Conservation (phyloP, 2,113 vertebrate species). For the Eublepharis macularius region DNA sequence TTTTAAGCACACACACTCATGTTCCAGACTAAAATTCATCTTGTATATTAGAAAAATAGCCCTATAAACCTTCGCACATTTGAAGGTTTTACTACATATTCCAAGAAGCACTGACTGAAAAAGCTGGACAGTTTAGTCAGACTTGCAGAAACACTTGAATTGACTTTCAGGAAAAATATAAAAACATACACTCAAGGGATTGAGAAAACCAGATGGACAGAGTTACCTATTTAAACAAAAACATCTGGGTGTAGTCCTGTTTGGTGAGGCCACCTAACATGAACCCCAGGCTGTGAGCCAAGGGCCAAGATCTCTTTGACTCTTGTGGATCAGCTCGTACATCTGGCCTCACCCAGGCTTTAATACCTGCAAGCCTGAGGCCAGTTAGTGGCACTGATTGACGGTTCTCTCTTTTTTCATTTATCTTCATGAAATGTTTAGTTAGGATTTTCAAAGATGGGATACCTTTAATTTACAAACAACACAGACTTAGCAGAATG, state of each 20-base stretch:
- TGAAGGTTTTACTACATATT: slow-evolving; percentile 54
- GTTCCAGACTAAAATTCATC: slow-evolving; percentile 64
- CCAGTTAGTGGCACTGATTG: neutral
- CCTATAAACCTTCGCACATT: slow-evolving; percentile 45
- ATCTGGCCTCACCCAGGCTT: neutral
- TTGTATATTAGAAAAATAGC: slow-evolving; percentile 60
- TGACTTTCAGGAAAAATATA: neutral
- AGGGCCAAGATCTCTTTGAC: too few relatives aligned
- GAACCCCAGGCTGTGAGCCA: neutral
- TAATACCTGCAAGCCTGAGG: neutral
- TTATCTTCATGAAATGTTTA: neutral
- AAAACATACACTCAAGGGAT: neutral
- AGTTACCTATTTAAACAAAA: too few relatives aligned
- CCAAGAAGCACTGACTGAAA: slow-evolving; percentile 30
- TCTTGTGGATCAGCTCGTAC: too few relatives aligned
- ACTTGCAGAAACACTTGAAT: neutral
- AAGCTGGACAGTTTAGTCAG: neutral
- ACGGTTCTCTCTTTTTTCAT: neutral
- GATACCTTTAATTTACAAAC: neutral
- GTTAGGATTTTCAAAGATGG: neutral
- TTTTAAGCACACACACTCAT: slow-evolving; percentile 65
- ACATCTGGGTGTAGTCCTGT: too few relatives aligned
- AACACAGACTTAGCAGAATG: neutral
- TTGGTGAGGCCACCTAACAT: neutral
- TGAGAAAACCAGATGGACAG: neutral